Percentiles rank a stretch among this genome's conserved stretches.
phyloP scores from a whole-genome alignment of 1,140 invertebrate species.

The Stegodyphus mimosarum region DNA sequence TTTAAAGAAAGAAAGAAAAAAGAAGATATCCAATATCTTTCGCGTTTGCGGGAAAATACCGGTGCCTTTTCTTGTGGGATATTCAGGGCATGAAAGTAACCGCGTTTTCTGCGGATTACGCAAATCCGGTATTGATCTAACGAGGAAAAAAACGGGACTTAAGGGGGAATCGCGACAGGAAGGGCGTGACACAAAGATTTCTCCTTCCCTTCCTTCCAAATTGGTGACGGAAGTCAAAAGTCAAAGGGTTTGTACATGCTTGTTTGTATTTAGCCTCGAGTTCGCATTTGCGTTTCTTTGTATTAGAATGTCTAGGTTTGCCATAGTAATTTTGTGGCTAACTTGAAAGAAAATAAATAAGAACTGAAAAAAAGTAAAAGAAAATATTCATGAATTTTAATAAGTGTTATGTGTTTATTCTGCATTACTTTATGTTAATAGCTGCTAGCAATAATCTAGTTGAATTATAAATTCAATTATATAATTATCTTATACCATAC shows the following conservation, averaged over 20 bases:
- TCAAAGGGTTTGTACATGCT: no score
- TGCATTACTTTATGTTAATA: no score
- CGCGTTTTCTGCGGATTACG: background rate
- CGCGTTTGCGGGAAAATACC: background rate
- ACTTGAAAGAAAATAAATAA: background rate
- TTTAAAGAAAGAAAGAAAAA: no score
- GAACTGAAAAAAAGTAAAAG: no score
- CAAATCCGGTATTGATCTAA: background rate
- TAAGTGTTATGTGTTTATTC: no score
- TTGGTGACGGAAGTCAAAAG: background rate
- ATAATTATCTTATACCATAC: no score
- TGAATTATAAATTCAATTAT: no score
- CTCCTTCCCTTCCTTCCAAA: background rate
- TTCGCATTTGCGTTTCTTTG: background rate
- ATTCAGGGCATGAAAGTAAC: background rate
- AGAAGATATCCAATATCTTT: no score
- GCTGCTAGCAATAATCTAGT: no score
- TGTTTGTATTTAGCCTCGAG: background rate
- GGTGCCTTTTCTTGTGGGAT: background rate
- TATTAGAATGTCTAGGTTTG: background rate
- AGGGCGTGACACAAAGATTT: background rate
- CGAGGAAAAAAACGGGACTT: background rate
- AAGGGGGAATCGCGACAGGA: background rate
- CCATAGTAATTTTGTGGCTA: background rate
- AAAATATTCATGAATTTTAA: no score